A percentile compares a stretch with the other conserved stretches of the same genome.
These are phyloP conservation scores for Dipodomys stephensi DNA, from an alignment of 2,113 vertebrate genomes.

Conservation along the genomic window DNA sequence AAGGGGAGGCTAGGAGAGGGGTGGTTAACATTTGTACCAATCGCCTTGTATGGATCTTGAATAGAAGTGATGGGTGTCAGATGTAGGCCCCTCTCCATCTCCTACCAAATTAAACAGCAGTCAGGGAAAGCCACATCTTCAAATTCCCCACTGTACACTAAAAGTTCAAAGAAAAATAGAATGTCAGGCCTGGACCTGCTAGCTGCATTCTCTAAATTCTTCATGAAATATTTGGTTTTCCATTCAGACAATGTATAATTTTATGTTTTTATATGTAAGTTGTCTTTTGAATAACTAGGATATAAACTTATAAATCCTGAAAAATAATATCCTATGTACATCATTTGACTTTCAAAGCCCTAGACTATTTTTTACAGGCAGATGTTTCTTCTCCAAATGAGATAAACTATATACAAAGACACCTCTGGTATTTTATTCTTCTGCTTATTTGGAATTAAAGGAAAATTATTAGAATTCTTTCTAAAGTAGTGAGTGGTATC, in stretches of 20 bases:
- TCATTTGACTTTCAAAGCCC: slow-evolving; percentile 61
- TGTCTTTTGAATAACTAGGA: not conserved
- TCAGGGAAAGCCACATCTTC: not conserved
- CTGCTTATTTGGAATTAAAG: slow-evolving; percentile 21
- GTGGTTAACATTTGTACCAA: not conserved
- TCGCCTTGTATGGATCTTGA: not conserved
- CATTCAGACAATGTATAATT: slow-evolving; percentile 55
- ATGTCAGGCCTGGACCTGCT: not conserved
- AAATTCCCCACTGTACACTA: not conserved
- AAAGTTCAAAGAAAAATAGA: not conserved
- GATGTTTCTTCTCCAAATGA: not conserved
- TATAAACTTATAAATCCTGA: slow-evolving; percentile 69
- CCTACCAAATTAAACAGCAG: not conserved
- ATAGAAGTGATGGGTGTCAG: not conserved
- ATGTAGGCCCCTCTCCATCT: rapidly evolving
- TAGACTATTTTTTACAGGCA: not conserved
- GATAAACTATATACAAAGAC: slow-evolving; percentile 6
- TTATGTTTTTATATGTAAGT: not conserved
- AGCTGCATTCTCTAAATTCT: not conserved
- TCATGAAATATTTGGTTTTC: slow-evolving; percentile 5
- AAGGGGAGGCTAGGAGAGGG: not conserved
- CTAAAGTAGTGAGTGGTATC: not conserved
- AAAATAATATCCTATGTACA: slow-evolving; percentile 53
- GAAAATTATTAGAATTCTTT: not conserved
- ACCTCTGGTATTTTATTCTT: not conserved